These are phyloP conservation scores for Pandemis heparana DNA, from an alignment of 2,888 invertebrate species.

Conservation along the genomic window DNA sequence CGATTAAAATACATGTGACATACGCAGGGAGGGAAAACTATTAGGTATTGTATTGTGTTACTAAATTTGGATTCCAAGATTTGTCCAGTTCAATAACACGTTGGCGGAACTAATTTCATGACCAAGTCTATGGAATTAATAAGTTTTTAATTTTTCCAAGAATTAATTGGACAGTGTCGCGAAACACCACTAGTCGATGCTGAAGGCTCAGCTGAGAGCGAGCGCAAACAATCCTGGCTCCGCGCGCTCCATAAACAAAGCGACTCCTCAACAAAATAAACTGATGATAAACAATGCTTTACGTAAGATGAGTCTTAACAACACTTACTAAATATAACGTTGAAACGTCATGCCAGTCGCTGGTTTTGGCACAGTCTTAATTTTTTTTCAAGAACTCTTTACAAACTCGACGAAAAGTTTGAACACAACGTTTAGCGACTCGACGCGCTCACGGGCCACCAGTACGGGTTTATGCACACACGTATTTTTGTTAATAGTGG, in stretches of 20 bases:
- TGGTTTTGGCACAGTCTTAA: conserved; percentile 31
- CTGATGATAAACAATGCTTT: conserved; percentile 11
- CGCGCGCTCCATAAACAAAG: conserved; percentile 8
- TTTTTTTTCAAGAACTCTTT: conserved; percentile 5
- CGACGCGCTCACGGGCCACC: neutral
- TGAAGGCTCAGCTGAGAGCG: neutral
- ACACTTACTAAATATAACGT: conserved; percentile 39
- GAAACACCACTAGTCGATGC: neutral
- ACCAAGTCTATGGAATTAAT: too few relatives aligned
- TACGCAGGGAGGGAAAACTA: too few relatives aligned
- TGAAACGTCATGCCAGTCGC: conserved; percentile 24
- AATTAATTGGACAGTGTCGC: neutral
- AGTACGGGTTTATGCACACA: neutral
- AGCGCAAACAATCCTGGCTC: neutral
- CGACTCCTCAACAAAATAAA: conserved; percentile 14
- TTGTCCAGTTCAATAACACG: neutral
- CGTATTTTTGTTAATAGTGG: neutral
- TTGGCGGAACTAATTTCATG: too few relatives aligned
- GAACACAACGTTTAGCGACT: neutral
- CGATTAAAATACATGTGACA: too few relatives aligned
- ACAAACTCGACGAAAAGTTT: conserved; percentile 1
- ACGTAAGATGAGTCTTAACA: conserved; percentile 23
- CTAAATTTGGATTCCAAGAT: neutral
- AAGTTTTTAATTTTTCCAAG: neutral
- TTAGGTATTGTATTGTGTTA: too few relatives aligned